Conservation (phyloP, 2,797 vertebrate species). For the Lacerta agilis region DNA sequence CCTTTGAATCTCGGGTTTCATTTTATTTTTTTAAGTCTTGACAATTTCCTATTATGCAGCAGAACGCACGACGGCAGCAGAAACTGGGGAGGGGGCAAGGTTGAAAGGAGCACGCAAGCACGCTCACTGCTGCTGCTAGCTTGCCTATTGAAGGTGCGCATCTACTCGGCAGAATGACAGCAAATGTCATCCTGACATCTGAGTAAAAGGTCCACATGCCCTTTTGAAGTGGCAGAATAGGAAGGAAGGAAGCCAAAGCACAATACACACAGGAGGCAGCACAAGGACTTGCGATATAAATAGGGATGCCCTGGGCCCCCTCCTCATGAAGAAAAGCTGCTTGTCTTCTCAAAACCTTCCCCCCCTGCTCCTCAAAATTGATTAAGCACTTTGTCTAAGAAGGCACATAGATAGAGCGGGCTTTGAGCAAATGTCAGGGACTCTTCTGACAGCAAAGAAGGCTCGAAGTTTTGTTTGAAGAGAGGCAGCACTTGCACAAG, state of each 20-base stretch:
- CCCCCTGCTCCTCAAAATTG: neutral
- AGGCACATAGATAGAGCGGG: neutral
- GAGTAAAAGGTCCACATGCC: neutral
- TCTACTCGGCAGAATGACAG: neutral
- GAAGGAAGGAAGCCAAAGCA: neutral
- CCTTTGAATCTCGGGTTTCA: constrained; percentile 35
- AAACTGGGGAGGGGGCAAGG: neutral
- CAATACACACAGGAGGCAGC: neutral
- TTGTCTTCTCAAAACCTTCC: neutral
- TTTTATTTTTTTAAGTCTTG: neutral
- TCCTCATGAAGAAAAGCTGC: neutral
- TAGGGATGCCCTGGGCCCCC: neutral
- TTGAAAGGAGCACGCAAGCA: neutral
- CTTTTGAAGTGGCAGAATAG: neutral
- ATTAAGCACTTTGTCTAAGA: neutral
- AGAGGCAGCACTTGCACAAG: neutral
- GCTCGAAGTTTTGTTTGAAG: neutral
- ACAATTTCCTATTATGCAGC: constrained; percentile 30
- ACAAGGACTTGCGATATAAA: neutral
- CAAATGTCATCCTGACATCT: neutral
- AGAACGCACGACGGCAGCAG: neutral
- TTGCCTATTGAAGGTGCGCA: neutral
- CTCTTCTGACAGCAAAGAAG: neutral
- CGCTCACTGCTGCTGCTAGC: neutral
- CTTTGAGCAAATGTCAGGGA: neutral